Evolutionary conservation across 2,797 vertebrate species (phyloP), one percentile per base, ranked within the genome.

Genomic region (Salarias fasciatus): DNA sequence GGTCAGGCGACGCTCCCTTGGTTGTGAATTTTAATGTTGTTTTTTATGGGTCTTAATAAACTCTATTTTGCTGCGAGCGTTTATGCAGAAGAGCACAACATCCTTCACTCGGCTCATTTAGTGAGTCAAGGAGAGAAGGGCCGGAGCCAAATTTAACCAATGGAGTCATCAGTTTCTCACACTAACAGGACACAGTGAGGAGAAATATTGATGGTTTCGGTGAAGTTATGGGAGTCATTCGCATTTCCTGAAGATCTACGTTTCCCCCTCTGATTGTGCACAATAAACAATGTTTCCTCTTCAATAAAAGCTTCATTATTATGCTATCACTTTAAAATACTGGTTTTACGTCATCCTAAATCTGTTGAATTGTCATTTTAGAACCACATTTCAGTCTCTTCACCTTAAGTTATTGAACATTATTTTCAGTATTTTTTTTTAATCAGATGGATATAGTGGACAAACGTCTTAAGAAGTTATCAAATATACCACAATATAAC

Each of bases 41-140:
- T 92, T 89, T 92, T 92, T 92, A 92, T 91, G 89, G 86, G 85
- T 92, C 89, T 92, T 93, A 92, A 93, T 93, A 93, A 94, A 93
- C 88, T 92, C 86, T 85, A 88, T 91, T 93, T 92, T 91, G 91
- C 92, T 89, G 86, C 55, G 41, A 92, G 92, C 88, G 73, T 88
- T 93, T 92, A 92, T 91, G 88, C 90, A 91, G 85, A 87, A 80
- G 84, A 92, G 89, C 90, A 88, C 86, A 87, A 87, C 90, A 91
- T 92, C 87, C 81, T 90, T 91, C 89, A 90, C 84, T 90, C 69
- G 85, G 85, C 88, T 92, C 91, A 88, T 89, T 91, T 89, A 80
- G 83, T 82, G 82, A 91, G 85, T 91, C 88, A 89, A 92, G 91
- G 87, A 87, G 86, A 88, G 76, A 77, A 66, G 63, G 74, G 73